Evolutionary conservation across 2,797 vertebrate species (phyloP).

Genomic region (Pithecia hirsuta): DNA sequence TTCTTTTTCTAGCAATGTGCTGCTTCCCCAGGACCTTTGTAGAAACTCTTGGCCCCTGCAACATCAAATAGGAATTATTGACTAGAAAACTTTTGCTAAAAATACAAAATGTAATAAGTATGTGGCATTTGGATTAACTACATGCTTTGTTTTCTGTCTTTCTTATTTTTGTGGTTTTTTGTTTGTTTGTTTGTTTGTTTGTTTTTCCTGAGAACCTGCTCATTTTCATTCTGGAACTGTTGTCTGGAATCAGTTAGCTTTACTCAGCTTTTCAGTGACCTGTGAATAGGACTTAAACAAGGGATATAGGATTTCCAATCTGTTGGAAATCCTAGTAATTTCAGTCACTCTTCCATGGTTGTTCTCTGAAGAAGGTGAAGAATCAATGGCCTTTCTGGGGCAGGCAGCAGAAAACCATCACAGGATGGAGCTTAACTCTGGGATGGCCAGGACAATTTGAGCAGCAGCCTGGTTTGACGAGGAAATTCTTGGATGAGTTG

Average conservation of each 20-base stretch:
- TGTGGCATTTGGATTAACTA: not conserved
- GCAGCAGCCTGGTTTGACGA: not conserved
- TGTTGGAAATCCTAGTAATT: not conserved
- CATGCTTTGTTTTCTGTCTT: not conserved
- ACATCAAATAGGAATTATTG: not conserved
- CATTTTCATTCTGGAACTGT: constrained; percentile 21
- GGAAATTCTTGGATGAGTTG: constrained; percentile 9
- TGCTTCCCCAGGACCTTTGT: not conserved
- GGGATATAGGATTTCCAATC: not conserved
- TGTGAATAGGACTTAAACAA: not conserved
- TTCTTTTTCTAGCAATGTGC: not conserved
- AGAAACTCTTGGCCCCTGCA: not conserved
- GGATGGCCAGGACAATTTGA: not conserved
- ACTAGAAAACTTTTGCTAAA: not conserved
- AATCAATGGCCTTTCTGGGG: not conserved
- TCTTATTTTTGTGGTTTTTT: not conserved
- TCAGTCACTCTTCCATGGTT: not conserved
- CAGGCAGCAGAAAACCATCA: not conserved
- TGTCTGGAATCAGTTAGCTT: not conserved
- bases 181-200: too few species aligned
- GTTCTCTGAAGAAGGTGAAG: not conserved
- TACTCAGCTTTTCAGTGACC: constrained; percentile 3
- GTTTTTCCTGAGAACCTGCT: not conserved
- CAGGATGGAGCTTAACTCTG: not conserved
- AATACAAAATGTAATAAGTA: not conserved